These are phyloP conservation scores for Montifringilla adamsi DNA, from an alignment of 2,113 vertebrate species.

Conservation along the genomic window DNA sequence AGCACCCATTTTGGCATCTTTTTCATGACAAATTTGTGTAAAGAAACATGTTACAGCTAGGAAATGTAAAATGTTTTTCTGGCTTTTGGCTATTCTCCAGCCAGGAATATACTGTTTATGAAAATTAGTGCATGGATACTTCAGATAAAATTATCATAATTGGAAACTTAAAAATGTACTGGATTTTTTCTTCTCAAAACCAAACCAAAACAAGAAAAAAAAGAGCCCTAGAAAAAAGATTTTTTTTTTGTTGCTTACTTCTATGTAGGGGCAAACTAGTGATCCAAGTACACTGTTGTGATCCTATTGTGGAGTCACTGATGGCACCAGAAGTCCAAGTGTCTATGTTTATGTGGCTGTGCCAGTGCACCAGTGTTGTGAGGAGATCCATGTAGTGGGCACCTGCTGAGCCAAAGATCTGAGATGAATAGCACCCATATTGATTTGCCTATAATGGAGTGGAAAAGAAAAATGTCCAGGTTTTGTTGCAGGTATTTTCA, in stretches of 20 bases:
- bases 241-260: neutral
- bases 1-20: neutral
- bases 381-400: slow-evolving; percentile 33
- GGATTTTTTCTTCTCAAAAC: neutral
- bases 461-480: slow-evolving; percentile 76
- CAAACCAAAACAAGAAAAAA: neutral
- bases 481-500: slow-evolving; percentile 82
- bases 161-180: neutral
- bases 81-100: neutral
- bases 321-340: neutral
- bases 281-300: neutral
- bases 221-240: too few relatives aligned
- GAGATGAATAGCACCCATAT: slow-evolving; percentile 77
- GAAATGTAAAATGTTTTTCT: neutral
- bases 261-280: neutral
- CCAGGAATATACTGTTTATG: neutral
- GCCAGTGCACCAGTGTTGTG: neutral
- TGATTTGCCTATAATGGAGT: slow-evolving; percentile 78
- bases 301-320: neutral
- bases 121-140: neutral
- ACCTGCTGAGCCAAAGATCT: slow-evolving; percentile 67
- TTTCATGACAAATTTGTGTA: neutral
- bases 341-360: neutral
- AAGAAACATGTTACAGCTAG: neutral
- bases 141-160: neutral